phyloP scores from a whole-genome alignment of 2,888 invertebrate species.

The Pharmacophagus antenor region DNA sequence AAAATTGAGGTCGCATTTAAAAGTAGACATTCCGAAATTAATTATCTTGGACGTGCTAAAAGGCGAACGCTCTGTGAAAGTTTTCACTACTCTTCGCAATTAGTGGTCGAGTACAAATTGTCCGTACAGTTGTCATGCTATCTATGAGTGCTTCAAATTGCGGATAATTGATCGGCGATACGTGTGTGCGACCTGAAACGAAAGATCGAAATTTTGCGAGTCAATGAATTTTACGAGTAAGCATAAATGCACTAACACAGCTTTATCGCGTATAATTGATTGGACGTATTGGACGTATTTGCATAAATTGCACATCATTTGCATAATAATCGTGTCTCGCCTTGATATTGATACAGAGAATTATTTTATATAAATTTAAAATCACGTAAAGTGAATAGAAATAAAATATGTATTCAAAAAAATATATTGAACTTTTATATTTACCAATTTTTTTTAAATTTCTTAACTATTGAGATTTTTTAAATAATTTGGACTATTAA shows the following conservation, averaged over 20 bases:
- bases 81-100: slow-evolving; percentile 61
- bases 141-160: slow-evolving; percentile 70
- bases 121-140: slow-evolving; percentile 53
- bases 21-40: slow-evolving; percentile 45
- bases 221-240: neutral
- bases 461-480: no score
- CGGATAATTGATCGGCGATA: slow-evolving; percentile 71
- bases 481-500: no score
- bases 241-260: neutral
- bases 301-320: neutral
- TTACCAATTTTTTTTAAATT: no score
- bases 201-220: slow-evolving; percentile 39
- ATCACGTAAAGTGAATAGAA: no score
- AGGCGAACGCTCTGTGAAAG: slow-evolving; percentile 48
- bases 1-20: slow-evolving; percentile 37
- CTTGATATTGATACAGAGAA: neutral
- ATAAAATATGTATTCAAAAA: no score
- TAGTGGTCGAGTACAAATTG: slow-evolving; percentile 63
- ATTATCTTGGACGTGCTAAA: slow-evolving; percentile 55
- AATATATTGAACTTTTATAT: no score
- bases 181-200: slow-evolving; percentile 49
- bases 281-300: slow-evolving; percentile 7
- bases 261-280: neutral
- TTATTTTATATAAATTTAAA: neutral
- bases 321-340: neutral